Percentiles rank a stretch among this genome's conserved stretches.
phyloP scores from a whole-genome alignment of 2,888 invertebrate genomes.

The Melieria crassipennis region DNA sequence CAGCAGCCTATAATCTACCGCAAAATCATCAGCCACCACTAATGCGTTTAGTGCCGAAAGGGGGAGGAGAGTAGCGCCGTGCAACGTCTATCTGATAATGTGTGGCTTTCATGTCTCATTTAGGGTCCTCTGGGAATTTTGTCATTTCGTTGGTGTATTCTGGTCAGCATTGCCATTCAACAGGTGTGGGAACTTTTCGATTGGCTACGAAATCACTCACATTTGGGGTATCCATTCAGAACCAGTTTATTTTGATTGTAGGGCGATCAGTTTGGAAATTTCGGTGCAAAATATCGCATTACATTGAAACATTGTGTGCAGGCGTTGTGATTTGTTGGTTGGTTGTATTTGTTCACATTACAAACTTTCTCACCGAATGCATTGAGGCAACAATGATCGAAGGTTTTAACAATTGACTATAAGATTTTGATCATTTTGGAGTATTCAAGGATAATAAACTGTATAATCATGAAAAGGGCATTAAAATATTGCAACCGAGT shows the following conservation, averaged over 20 bases:
- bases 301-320: too few species aligned
- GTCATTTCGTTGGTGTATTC: constrained; percentile 20
- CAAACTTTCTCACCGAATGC: too few species aligned
- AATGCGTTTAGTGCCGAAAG: constrained; percentile 42
- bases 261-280: too few species aligned
- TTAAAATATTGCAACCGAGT: too few species aligned
- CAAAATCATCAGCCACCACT: constrained; percentile 39
- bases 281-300: too few species aligned
- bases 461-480: too few species aligned
- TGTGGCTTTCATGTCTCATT: constrained; percentile 24
- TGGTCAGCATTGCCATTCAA: constrained; percentile 42
- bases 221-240: constrained; percentile 25
- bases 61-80: constrained; percentile 32
- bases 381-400: too few species aligned
- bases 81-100: not conserved
- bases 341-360: too few species aligned
- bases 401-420: too few species aligned
- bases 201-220: constrained; percentile 36
- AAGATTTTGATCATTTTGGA: too few species aligned
- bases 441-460: too few species aligned
- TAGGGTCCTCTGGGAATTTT: constrained; percentile 44
- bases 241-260: not conserved
- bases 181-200: constrained; percentile 55
- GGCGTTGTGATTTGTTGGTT: too few species aligned
- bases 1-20: constrained; percentile 41